Base-by-base conservation (phyloP, 2,888 invertebrate species). In the Acleris holmiana region DNA sequence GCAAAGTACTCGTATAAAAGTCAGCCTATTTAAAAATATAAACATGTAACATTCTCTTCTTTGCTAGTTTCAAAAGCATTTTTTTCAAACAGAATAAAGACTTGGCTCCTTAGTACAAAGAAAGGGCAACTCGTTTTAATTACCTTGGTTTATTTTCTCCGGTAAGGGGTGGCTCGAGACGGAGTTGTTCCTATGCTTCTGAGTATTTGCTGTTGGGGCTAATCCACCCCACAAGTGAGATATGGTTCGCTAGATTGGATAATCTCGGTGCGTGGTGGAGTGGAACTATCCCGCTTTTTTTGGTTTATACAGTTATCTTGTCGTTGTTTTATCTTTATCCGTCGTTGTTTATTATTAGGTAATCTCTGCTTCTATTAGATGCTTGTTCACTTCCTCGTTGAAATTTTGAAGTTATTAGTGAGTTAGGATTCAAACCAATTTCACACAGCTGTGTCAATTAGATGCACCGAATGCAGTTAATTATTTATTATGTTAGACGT, bases 221-320 rank as follows among this genome's bases (percentile, higher is more conserved):
- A 80, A 81, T 80, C 78, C 79, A 74, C 78, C 76, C 78, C 76
- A 70, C 70, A 48, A 71, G 74, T 76, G 80, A 82, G 78, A 80
- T 83, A 83, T 79, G 74, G 77, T 75, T 70, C 68, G 72, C 70
- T 72, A 81, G 77, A 79, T 78, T 78, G 73, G 76, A 74, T 72
- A 74, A 76, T 75, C 76, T 59, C 74, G 70, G 72, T 73, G 73
- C 69, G 71, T 71, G 69, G 71, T 69, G 17, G 53, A 40, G 51
- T 46, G 46, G 48, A 64, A 59, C 53, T 58, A 47, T 58, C 51
- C 46, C 57, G 47, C 23, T 56, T 23, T 15, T 21, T 48, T 23
- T 51, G 15, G 25, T 5, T 57, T 57, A 17, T 44, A n/a, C n/a
- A 15, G 17, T 5, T 44, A 17, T 17, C n/a, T 41, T 41, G n/a